phyloP scores from a whole-genome alignment of 1,140 invertebrate genomes.

The Subanguina moxae region DNA sequence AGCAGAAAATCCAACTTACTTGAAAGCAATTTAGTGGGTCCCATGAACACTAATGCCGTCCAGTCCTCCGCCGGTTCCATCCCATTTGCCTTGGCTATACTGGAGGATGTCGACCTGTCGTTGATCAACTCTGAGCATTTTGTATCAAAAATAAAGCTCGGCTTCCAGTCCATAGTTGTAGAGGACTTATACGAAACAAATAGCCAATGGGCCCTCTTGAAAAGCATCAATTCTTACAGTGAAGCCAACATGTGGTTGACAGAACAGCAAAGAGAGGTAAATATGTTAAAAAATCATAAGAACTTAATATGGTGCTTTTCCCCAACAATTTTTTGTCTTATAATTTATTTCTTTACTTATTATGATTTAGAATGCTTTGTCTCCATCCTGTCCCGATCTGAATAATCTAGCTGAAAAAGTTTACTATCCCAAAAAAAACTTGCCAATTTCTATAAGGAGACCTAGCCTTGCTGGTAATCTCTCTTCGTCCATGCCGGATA shows the following conservation, averaged over 20 bases:
- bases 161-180: slow-evolving; percentile 24
- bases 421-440: not conserved
- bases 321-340: not conserved
- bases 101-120: slow-evolving; percentile 24
- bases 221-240: slow-evolving; percentile 8
- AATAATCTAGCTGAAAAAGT: not conserved
- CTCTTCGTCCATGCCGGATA: not conserved
- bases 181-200: slow-evolving; percentile 30
- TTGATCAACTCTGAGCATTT: slow-evolving; percentile 30
- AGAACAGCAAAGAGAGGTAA: too few relatives aligned
- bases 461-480: too few relatives aligned
- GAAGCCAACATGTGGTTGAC: not conserved
- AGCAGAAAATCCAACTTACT: slow-evolving; percentile 22
- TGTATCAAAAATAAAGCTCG: slow-evolving; percentile 31
- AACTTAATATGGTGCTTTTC: too few relatives aligned
- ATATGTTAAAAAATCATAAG: too few relatives aligned
- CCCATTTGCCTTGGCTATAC: slow-evolving; percentile 26
- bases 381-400: slow-evolving; percentile 29
- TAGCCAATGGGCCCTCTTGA: slow-evolving; percentile 22
- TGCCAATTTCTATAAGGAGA: not conserved
- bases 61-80: slow-evolving; percentile 10
- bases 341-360: slow-evolving; percentile 3
- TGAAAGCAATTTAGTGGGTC: not conserved
- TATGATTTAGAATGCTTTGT: slow-evolving; percentile 8
- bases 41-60: not conserved